Conservation (phyloP, 2,113 vertebrate genomes). For the Phrynosoma blainvillii region DNA sequence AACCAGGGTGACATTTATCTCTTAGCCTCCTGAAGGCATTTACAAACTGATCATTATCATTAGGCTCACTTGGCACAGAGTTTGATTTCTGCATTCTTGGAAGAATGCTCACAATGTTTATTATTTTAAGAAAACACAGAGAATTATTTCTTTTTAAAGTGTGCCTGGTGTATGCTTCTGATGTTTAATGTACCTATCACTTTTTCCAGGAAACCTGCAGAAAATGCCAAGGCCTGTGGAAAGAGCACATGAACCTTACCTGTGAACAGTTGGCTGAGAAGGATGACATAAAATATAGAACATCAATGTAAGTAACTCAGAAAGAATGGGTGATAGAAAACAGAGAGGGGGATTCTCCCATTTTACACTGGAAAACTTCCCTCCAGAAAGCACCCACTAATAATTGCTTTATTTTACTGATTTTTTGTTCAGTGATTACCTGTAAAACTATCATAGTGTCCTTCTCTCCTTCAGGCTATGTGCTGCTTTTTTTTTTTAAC, state of each 20-base stretch:
- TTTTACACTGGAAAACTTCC: background rate
- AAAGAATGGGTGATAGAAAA: background rate
- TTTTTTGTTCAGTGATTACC: background rate
- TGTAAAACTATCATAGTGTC: no score
- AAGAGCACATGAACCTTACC: constrained; percentile 91
- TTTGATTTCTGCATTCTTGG: no score
- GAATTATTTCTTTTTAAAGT: no score
- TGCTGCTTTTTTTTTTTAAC: background rate
- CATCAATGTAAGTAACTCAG: constrained; percentile 86
- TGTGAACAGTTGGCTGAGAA: constrained; percentile 92
- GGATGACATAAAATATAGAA: constrained; percentile 93
- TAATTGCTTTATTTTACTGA: background rate
- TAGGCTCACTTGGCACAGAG: no score
- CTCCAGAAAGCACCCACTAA: no score
- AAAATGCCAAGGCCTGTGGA: constrained; percentile 95
- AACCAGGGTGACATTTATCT: no score
- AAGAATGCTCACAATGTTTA: no score
- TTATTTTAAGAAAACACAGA: no score
- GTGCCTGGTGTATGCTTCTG: background rate
- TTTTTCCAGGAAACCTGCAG: constrained; percentile 88
- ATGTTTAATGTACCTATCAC: background rate
- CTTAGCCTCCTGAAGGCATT: no score
- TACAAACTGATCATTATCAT: no score
- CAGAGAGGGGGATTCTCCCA: background rate
- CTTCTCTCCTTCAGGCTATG: no score